Base-by-base conservation (phyloP, 1,140 invertebrate genomes). In the Telenomus remus region DNA sequence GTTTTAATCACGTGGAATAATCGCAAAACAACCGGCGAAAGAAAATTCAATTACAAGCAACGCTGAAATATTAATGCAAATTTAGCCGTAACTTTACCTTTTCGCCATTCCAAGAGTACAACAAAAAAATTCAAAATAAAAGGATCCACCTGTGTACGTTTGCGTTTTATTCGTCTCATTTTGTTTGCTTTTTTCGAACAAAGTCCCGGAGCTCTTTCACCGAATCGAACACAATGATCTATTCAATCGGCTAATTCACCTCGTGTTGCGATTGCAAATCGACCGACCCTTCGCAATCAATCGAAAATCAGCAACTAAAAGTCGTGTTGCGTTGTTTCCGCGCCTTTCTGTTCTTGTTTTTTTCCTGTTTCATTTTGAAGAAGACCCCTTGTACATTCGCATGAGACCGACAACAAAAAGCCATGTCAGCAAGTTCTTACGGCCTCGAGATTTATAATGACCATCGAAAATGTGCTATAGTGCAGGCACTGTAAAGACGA, bases 261-360 rank as follows among this genome's bases (percentile, higher is more conserved):
- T 63, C 81, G 83, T 86, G 86, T 85, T 77, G 79, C 81, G 84
- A 83, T 85, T 86, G 82, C 79, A 76, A 85, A 87, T 86, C 69
- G 76, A 39, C 35, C 42, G 57, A 51, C 60, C 59, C 2, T 27
- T 27, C 19, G 19, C 19, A 27, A 73, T 55, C 64, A 37, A 50
- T 64, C 46, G 39, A 4, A 35, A 43, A 59, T 64, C 70, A 63
- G 60, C 46, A 60, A 27, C 51, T 57, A 50, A 71, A 68, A 59
- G 57, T 63, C 59, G 0, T 54, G 65, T 60, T 34, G 19, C 43
- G 65, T 51, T 37, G 75, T 55, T 70, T 64, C 19, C 1, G 19
- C 19, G 16, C n/a, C 42, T 19, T 16, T 42, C 57, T 34, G 12
- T 33, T 35, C 35, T 27, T 27, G 19, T 42, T 34, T 44, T 4